Percentiles rank a stretch among this genome's conserved stretches.
phyloP scores from a whole-genome alignment of 2,888 invertebrate genomes.

The Capitulum mitella region DNA sequence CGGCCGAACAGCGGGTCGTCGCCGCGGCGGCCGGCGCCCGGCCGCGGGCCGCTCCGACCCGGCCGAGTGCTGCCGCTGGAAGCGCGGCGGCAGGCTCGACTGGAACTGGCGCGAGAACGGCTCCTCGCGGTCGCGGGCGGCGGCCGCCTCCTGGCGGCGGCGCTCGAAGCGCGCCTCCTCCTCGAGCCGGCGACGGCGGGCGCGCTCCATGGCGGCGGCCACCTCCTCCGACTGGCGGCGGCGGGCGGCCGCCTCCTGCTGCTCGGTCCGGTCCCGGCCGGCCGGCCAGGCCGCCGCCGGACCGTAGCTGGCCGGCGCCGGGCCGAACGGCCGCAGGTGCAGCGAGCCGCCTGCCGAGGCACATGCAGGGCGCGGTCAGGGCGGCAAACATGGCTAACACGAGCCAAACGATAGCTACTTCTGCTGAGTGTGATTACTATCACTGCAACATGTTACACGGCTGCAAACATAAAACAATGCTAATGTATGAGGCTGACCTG shows the following conservation, averaged over 20 bases:
- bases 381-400: no score
- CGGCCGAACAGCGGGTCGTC: background rate
- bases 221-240: conserved; percentile 62
- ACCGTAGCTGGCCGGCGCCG: no score
- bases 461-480: no score
- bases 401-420: no score
- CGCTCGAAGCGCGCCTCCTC: conserved; percentile 58
- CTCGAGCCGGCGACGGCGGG: conserved; percentile 76
- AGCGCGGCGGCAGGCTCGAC: conserved; percentile 75
- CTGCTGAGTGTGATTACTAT: no score
- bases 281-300: background rate
- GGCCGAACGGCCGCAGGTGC: background rate
- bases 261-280: background rate
- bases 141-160: conserved; percentile 30
- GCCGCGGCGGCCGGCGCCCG: background rate
- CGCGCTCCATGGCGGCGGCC: conserved; percentile 70
- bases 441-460: no score
- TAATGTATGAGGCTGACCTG: no score
- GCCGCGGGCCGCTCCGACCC: conserved; percentile 40
- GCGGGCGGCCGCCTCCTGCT: conserved; percentile 56
- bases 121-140: conserved; percentile 43
- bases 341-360: background rate
- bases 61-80: conserved; percentile 61
- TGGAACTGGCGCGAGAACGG: conserved; percentile 68
- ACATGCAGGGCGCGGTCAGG: no score